Evolutionary conservation across 30 jellyfish, hydroid and myxozoan species (phyloP).

Genomic region (Calvadosia cruxmelitensis): DNA sequence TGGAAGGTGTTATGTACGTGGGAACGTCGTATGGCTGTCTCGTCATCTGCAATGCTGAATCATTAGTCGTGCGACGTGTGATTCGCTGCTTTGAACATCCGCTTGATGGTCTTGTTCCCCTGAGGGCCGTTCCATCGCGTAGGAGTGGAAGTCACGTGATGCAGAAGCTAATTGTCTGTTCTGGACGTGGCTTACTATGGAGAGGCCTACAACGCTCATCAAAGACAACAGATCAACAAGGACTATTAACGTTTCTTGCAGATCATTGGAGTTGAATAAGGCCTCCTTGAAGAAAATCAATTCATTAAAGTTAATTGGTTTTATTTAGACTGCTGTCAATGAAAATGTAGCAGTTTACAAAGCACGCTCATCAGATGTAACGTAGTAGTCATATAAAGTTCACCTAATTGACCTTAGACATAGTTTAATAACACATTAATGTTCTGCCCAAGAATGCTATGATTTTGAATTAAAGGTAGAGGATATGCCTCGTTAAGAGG

Average conservation of each 20-base stretch:
- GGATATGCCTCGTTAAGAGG: no score
- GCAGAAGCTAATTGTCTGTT: background rate
- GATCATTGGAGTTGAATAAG: constrained; percentile 2
- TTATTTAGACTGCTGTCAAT: no score
- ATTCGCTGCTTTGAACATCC: constrained; percentile 73
- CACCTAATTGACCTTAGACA: no score
- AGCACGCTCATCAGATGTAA: no score
- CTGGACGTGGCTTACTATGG: background rate
- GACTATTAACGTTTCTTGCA: background rate
- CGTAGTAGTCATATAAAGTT: no score
- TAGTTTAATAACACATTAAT: no score
- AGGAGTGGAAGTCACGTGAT: constrained; percentile 8
- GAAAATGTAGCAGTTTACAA: no score
- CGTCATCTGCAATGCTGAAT: constrained; percentile 57
- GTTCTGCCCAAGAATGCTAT: no score
- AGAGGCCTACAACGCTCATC: background rate
- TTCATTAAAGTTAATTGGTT: no score
- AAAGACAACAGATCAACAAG: background rate
- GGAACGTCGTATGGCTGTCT: constrained; percentile 87
- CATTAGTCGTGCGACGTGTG: constrained; percentile 28
- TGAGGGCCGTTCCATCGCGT: constrained; percentile 53
- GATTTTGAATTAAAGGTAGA: no score
- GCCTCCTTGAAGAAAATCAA: no score
- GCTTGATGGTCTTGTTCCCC: constrained; percentile 57
- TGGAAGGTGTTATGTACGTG: constrained; percentile 62